Base-by-base conservation (phyloP, 2,888 invertebrate genomes). In the Cerceris ruficornis region DNA sequence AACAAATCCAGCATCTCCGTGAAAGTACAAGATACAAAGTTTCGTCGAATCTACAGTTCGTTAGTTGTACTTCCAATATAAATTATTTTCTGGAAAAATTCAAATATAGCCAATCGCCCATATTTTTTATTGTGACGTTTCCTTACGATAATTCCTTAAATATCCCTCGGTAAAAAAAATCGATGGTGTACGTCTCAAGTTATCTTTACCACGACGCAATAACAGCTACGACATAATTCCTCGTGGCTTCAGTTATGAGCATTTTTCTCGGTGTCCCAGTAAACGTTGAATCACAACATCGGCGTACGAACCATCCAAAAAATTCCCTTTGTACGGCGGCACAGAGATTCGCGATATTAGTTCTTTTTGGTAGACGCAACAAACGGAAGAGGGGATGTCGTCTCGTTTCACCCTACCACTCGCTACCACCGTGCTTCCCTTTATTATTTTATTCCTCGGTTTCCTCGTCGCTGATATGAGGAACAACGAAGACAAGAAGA, bases 381-480 rank as follows among this genome's bases (percentile, higher is more conserved):
- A 81, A 76, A 74, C 73, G 65, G 66, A 43, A 13, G 43, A n/a
- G 41, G 62, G 65, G 69, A 28, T 70, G 57, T 65, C 60, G 61
- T 58, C 78, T 57, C 59, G 55, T 46, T 62, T 50, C 67, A 42
- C 50, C 62, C 11, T 43, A 7, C 28, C 55, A 54, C 17, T 52
- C 57, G 15, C 41, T 46, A 60, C 41, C 41, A 28, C 28, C 28
- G 28, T 28, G 28, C n/a, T 78, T 64, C 65, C 81, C 69, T 79
- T 70, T 78, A 78, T 82, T 86, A 82, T 77, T 80, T 82, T 77
- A 77, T 86, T 79, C 66, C 78, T 68, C 66, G 69, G 65, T 49
- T 69, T 42, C 69, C 74, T 55, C 66, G 65, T 62, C 50, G 14
- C 60, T 17, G 15, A 17, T 6, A 41, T 50, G 50, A 57, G 61